phyloP scores from a whole-genome alignment of 2,113 vertebrate species.

The Chamaea fasciata region DNA sequence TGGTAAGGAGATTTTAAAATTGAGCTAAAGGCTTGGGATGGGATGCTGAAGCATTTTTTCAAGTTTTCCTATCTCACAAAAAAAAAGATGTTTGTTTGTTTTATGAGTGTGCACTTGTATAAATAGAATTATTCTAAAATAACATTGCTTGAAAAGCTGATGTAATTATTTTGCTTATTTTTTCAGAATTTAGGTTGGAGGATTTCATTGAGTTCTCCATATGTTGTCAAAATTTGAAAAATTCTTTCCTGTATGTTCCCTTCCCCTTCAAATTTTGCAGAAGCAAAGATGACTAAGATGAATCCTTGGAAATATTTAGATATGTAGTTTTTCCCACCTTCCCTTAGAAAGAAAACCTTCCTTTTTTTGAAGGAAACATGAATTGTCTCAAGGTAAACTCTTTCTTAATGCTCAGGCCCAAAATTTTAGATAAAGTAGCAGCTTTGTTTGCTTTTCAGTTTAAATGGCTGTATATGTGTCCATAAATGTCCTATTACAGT shows the following conservation, averaged over 20 bases:
- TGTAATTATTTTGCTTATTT: not conserved
- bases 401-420: not conserved
- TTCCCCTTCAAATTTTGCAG: not conserved
- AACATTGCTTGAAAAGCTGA: not conserved
- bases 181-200: not conserved
- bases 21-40: not conserved
- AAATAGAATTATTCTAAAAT: not conserved
- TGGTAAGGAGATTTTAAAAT: not conserved
- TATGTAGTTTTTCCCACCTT: not conserved
- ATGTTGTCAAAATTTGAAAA: not conserved
- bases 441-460: not conserved
- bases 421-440: not conserved
- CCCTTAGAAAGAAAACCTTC: not conserved
- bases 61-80: not conserved
- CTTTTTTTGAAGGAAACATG: not conserved
- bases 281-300: not conserved
- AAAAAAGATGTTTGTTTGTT: not conserved
- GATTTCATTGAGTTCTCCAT: not conserved
- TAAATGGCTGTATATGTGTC: not conserved
- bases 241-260: accelerated
- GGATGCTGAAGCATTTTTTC: not conserved
- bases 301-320: not conserved
- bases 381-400: not conserved
- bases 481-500: not conserved
- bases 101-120: not conserved